Percentiles rank a stretch among this genome's conserved stretches.
Conservation (phyloP, 2,113 vertebrate species). For the Phodopus roborovskii region DNA sequence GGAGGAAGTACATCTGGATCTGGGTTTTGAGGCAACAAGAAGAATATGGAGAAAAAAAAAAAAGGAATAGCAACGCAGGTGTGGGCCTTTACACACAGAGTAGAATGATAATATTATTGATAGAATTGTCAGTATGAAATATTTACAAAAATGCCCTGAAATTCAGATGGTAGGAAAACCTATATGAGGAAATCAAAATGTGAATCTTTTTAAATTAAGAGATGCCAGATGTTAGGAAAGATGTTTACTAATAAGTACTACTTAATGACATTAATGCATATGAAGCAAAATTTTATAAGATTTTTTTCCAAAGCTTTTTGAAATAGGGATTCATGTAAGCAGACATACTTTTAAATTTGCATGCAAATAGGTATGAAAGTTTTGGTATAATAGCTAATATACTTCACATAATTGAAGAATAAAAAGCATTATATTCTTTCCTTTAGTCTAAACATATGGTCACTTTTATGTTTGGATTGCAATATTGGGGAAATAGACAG, state of each 20-base stretch:
- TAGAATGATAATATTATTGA: background rate
- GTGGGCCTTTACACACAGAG: background rate
- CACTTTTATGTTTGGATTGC: background rate
- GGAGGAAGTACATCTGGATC: background rate
- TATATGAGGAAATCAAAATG: background rate
- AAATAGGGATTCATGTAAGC: background rate
- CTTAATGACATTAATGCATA: background rate
- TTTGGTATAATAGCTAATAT: background rate
- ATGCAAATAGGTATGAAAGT: background rate
- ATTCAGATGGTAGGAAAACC: background rate
- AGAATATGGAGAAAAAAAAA: background rate
- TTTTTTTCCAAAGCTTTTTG: background rate
- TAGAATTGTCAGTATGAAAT: background rate
- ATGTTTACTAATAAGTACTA: background rate
- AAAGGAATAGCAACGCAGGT: background rate
- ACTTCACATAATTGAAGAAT: background rate
- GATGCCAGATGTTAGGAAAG: background rate
- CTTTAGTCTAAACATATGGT: background rate
- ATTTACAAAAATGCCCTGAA: background rate
- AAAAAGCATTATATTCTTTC: background rate
- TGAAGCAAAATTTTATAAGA: background rate
- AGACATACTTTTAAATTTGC: background rate
- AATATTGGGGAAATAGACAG: background rate
- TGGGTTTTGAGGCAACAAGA: background rate
- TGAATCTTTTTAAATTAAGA: background rate